A percentile compares a stretch with the other conserved stretches of the same genome.
Conservation (phyloP, 2,888 invertebrate genomes). For the Stenurella melanura region DNA sequence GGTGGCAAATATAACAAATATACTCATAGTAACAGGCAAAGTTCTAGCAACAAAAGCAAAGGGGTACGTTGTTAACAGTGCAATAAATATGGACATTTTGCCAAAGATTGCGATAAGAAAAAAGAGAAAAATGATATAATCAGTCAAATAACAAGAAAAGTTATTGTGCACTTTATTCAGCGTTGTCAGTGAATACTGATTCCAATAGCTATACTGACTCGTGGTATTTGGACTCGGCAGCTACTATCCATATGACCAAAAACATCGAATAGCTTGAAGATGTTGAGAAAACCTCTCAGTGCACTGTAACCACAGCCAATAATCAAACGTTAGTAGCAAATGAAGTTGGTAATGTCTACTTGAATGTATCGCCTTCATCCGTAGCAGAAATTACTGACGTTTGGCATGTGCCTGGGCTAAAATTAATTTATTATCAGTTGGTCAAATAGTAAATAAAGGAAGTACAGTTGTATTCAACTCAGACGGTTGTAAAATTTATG, state of each 20-base stretch:
- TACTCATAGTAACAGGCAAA: too few relatives aligned
- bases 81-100: too few relatives aligned
- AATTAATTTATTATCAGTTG: conserved; percentile 28
- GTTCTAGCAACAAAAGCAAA: too few relatives aligned
- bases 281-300: conserved; percentile 22
- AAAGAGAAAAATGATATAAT: too few relatives aligned
- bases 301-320: conserved; percentile 28
- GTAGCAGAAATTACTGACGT: conserved; percentile 12
- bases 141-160: too few relatives aligned
- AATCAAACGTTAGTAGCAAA: conserved; percentile 30
- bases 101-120: too few relatives aligned
- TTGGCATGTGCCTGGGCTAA: conserved; percentile 19
- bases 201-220: background rate
- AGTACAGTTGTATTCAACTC: conserved; percentile 20
- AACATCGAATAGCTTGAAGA: background rate
- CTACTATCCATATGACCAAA: background rate
- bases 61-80: too few relatives aligned
- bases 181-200: background rate
- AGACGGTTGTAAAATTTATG: too few relatives aligned
- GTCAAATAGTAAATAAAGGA: conserved; percentile 24
- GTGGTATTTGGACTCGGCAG: conserved; percentile 4
- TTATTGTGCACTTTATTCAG: conserved; percentile 38
- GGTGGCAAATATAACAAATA: too few relatives aligned
- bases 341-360: conserved; percentile 15
- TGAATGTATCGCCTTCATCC: conserved; percentile 4